Evolutionary conservation across 2,113 vertebrate species (phyloP), one percentile per base, ranked within the genome.

Genomic region (Alligator mississippiensis): DNA sequence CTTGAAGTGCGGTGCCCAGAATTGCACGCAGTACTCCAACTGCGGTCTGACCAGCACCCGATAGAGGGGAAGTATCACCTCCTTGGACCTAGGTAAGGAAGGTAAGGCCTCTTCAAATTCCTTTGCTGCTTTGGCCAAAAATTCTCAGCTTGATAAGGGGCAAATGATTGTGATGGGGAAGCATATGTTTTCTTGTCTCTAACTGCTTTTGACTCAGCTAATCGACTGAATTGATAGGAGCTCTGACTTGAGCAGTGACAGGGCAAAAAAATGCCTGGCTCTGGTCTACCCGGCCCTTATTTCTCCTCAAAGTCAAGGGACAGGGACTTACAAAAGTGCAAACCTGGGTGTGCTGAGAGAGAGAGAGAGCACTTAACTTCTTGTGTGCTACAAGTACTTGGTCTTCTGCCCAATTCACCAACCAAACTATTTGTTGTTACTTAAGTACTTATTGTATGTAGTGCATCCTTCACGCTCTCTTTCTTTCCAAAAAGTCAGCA

Each of bases 341-440:
- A 38, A 64, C 54, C 54, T 7, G 47, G 55, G 9, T 58, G 25
- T 0, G 0, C 0, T 0, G 34, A n/a, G 15, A 55, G 30, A 3
- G 77, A 28, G 30, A 78, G 5, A 27, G 64, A 30, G 62, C 28
- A 34, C 25, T 82, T 28, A 27, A 38, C 34, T 19, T 55, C 18
- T 21, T 10, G 30, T 4, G 25, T 14, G 25, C 34, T 54, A 3
- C 5, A 55, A 24, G 17, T 25, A 47, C 78, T 47, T 63, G 34
- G 24, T n/a, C 27, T 34, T 54, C 10, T 68, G 55, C 24, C 22
- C 57, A 8, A 34, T 57, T 63, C 30, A n/a, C 38, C 14, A 3
- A 12, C 15, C 24, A 28, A 11, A 11, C 15, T 7, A 16, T 13
- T 47, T 30, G 77, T 14, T 62, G 6, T 19, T 22, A 12, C 60